Conservation (phyloP, 2,113 vertebrate species). For the Dissostichus mawsoni region DNA sequence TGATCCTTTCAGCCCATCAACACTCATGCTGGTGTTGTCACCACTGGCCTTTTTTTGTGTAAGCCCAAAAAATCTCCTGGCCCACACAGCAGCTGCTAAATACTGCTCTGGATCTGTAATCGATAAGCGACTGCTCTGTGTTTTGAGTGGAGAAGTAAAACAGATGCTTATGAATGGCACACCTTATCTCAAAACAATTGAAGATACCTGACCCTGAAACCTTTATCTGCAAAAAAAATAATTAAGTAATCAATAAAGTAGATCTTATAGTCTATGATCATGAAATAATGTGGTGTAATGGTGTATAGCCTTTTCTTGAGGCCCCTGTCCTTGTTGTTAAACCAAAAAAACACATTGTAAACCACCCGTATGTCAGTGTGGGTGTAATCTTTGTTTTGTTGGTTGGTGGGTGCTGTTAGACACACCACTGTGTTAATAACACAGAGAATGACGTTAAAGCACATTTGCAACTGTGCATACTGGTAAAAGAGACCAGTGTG, state of each 20-base stretch:
- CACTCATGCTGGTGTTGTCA: slow-evolving; percentile 48
- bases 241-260: neutral
- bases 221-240: neutral
- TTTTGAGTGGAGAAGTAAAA: slow-evolving; percentile 10
- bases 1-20: slow-evolving; percentile 33
- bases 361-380: slow-evolving; percentile 36
- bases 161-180: slow-evolving; percentile 8
- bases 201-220: neutral
- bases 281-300: neutral
- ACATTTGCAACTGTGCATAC: slow-evolving; percentile 50
- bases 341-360: slow-evolving; percentile 25
- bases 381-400: slow-evolving; percentile 36
- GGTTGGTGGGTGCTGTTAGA: slow-evolving; percentile 53
- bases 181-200: neutral
- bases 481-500: slow-evolving; percentile 37
- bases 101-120: neutral
- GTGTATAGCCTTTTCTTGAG: neutral
- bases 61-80: slow-evolving; percentile 29
- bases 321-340: slow-evolving; percentile 24
- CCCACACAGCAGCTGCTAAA: slow-evolving; percentile 15
- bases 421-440: slow-evolving; percentile 62
- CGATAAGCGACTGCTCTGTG: neutral
- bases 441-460: slow-evolving; percentile 59
- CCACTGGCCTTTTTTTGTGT: slow-evolving; percentile 35
- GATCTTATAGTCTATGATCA: neutral